A percentile compares a stretch with the other conserved stretches of the same genome.
Conservation (phyloP, 2,888 invertebrate species). For the Acrobasis consociella region DNA sequence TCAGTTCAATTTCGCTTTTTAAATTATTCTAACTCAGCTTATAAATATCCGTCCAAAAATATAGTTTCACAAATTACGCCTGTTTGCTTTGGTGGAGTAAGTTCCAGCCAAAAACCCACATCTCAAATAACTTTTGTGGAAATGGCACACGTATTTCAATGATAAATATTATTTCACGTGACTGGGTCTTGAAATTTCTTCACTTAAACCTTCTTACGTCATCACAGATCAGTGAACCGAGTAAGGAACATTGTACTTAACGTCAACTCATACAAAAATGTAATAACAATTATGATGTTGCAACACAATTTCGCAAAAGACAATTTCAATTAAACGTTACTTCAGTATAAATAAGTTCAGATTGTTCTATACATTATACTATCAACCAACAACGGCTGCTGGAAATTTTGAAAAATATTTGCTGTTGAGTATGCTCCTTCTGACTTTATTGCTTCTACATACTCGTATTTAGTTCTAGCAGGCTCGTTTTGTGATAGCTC, state of each 20-base stretch:
- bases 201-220: neutral
- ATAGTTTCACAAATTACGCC: no score
- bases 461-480: no score
- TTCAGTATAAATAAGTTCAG: neutral
- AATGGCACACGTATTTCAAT: neutral
- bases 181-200: neutral
- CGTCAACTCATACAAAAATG: neutral
- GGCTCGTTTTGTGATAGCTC: no score
- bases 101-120: no score
- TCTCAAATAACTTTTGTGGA: neutral
- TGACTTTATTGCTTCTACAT: no score
- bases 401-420: no score
- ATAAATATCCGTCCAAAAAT: no score
- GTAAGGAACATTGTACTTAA: neutral
- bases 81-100: no score
- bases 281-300: neutral
- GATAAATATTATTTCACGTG: neutral
- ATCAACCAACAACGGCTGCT: no score
- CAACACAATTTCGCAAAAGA: neutral
- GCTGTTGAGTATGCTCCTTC: no score
- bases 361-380: neutral
- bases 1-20: no score
- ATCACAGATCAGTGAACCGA: neutral
- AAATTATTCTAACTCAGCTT: no score
- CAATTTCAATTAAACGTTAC: neutral